Conservation (phyloP, 2,113 vertebrate genomes). For the Neogale vison region DNA sequence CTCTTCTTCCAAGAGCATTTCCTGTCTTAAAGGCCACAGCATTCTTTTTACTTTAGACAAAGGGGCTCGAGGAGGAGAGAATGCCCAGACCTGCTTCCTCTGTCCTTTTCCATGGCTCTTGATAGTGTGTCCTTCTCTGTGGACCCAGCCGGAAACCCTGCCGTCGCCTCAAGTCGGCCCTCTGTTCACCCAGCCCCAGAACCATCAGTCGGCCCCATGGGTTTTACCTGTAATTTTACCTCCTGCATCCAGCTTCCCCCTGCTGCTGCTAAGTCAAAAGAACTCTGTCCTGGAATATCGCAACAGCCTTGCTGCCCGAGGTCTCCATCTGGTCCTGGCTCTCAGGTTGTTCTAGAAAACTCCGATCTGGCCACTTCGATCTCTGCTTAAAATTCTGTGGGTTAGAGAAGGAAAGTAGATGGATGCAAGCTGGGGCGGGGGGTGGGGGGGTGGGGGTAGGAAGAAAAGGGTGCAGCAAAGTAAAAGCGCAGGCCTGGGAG, state of each 20-base stretch:
- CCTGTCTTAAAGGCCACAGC: not conserved
- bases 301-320: not conserved
- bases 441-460: not conserved
- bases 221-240: not conserved
- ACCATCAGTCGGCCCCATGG: rapidly evolving
- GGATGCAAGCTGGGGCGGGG: not conserved
- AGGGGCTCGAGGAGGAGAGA: not conserved
- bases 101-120: not conserved
- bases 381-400: not conserved
- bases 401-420: not conserved
- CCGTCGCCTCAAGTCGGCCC: not conserved
- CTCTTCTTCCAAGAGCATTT: not conserved
- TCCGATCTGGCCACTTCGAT: not conserved
- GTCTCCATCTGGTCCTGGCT: not conserved
- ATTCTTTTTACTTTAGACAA: not conserved
- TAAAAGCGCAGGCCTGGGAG: not conserved
- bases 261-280: not conserved
- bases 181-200: not conserved
- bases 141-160: not conserved
- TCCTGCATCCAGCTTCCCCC: not conserved
- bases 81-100: not conserved
- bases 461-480: not conserved
- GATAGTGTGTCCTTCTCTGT: not conserved
- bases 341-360: not conserved
- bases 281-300: rapidly evolving